Evolutionary conservation across 2,113 vertebrate species (phyloP).

Genomic region (Odocoileus virginianus): DNA sequence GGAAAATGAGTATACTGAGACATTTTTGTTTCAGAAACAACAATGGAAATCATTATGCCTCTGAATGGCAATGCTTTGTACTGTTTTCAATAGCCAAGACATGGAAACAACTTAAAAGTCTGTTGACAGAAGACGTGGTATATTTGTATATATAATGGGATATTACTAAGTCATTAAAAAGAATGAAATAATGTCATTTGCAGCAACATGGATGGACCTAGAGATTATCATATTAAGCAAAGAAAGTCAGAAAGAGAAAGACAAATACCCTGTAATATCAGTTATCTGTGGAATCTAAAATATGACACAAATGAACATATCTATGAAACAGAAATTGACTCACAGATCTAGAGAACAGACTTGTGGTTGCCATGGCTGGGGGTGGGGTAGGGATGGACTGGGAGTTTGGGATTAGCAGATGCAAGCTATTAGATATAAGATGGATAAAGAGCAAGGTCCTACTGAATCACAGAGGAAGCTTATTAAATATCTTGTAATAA

Average conservation of each 20-base stretch:
- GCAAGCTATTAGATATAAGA: neutral
- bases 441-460: neutral
- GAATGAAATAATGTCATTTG: neutral
- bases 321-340: neutral
- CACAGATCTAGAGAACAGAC: neutral
- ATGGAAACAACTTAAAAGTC: neutral
- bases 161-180: neutral
- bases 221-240: neutral
- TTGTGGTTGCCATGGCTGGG: neutral
- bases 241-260: neutral
- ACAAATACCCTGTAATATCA: neutral
- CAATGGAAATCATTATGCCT: neutral
- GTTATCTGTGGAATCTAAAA: neutral
- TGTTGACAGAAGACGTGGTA: neutral
- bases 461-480: neutral
- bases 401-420: neutral
- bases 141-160: neutral
- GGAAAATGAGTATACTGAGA: neutral
- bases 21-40: neutral
- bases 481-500: neutral
- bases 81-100: neutral
- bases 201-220: neutral
- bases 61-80: neutral
- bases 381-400: neutral
- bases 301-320: neutral